A percentile compares a stretch with the other conserved stretches of the same genome.
phyloP scores from a whole-genome alignment of 2,797 vertebrate species.

The Brachyrhaphis roseni region DNA sequence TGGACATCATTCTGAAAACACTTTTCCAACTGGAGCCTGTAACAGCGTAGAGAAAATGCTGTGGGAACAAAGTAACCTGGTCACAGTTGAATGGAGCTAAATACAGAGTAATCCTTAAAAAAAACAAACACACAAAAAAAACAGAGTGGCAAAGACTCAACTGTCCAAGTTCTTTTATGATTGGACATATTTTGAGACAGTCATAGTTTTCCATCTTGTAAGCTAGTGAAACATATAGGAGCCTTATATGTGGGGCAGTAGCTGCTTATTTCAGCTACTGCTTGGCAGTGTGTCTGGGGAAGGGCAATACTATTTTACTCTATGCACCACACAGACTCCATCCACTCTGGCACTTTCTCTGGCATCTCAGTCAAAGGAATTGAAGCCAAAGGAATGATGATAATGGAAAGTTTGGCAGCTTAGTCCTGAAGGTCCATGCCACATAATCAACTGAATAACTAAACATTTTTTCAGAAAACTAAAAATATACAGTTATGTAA shows the following conservation, averaged over 20 bases:
- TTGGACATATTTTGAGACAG: not conserved
- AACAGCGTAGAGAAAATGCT: too few relatives aligned
- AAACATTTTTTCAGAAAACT: not conserved
- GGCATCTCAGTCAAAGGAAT: not conserved
- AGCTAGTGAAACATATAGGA: not conserved
- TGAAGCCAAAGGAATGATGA: not conserved
- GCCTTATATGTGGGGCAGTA: not conserved
- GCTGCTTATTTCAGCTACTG: not conserved
- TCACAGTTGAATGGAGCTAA: too few relatives aligned
- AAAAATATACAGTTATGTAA: too few relatives aligned
- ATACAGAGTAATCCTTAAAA: too few relatives aligned
- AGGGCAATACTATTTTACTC: not conserved
- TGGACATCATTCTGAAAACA: too few relatives aligned
- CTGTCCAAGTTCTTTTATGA: too few relatives aligned
- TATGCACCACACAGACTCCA: not conserved
- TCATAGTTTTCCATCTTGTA: not conserved
- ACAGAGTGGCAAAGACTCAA: too few relatives aligned
- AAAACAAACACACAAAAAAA: too few relatives aligned
- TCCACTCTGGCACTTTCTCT: not conserved
- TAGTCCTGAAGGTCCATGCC: too few relatives aligned
- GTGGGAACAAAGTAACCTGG: too few relatives aligned
- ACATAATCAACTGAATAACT: not conserved
- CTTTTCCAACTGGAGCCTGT: too few relatives aligned
- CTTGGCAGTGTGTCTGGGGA: not conserved
- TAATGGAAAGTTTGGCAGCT: not conserved